Evolutionary conservation across 2,888 invertebrate genomes (phyloP).

Genomic region (Lamellibrachia satsuma): DNA sequence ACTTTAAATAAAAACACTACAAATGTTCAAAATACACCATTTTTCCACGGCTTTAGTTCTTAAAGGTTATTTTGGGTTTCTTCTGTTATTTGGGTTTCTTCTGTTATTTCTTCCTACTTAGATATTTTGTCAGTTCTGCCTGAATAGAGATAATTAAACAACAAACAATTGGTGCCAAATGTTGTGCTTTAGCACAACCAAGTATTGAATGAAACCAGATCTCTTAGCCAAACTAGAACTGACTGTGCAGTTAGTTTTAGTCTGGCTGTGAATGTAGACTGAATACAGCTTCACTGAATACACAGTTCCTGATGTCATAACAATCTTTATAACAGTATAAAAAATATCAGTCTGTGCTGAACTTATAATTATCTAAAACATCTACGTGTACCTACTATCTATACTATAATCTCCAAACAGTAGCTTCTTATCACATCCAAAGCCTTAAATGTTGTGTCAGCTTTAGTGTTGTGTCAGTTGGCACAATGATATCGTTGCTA

Average conservation of each 20-base stretch:
- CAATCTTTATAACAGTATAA: not conserved
- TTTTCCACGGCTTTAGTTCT: not conserved
- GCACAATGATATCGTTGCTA: not conserved
- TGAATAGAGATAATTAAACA: not conserved
- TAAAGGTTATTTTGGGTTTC: not conserved
- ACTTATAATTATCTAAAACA: not conserved
- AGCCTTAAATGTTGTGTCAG: not conserved
- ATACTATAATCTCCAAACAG: not conserved
- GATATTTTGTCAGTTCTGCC: not conserved
- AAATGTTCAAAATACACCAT: not conserved
- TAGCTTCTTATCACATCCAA: slow-evolving; percentile 3
- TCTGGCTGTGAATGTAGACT: too few species aligned
- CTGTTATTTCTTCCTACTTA: not conserved
- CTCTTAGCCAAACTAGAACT: not conserved
- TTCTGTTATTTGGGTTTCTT: not conserved
- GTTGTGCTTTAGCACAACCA: not conserved
- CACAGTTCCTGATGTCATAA: not conserved
- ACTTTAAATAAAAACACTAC: not conserved
- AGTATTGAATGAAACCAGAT: not conserved
- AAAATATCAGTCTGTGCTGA: not conserved
- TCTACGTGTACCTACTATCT: not conserved
- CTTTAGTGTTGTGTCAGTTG: not conserved
- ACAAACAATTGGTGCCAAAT: not conserved
- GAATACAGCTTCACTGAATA: not conserved
- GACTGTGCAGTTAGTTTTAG: not conserved